phyloP scores from a whole-genome alignment of 2,888 invertebrate genomes.

The Thymelicus lineola region DNA sequence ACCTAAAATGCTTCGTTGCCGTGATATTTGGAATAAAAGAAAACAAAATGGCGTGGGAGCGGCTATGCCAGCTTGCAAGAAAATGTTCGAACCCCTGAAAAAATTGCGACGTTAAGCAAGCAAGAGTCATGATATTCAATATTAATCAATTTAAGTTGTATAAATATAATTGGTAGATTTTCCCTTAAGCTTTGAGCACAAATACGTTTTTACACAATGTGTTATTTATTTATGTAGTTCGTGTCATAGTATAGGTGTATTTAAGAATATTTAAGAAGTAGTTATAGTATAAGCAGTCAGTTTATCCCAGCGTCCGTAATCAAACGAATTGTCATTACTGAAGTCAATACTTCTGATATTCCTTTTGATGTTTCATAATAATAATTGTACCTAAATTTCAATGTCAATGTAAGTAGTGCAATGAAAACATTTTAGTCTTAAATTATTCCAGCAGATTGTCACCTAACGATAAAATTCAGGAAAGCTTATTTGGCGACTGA shows the following conservation, averaged over 20 bases:
- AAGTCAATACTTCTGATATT: background rate
- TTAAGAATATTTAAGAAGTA: conserved; percentile 63
- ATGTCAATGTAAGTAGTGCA: background rate
- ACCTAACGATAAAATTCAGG: conserved; percentile 3
- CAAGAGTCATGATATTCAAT: conserved; percentile 12
- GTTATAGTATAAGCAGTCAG: conserved; percentile 58
- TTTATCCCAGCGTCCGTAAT: conserved; percentile 38
- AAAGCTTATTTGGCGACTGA: background rate
- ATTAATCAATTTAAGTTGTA: conserved; percentile 33
- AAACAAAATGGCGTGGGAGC: no score
- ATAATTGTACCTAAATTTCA: background rate
- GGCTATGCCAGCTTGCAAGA: no score
- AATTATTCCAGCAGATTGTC: background rate
- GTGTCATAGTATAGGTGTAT: conserved; percentile 64
- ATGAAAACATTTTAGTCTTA: background rate
- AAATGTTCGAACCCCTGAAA: background rate
- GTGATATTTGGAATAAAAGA: no score
- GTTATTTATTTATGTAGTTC: conserved; percentile 56
- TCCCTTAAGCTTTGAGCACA: conserved; percentile 57
- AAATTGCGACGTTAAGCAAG: conserved; percentile 7
- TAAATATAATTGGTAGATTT: conserved; percentile 24
- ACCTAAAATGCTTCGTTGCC: no score
- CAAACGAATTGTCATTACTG: conserved; percentile 2
- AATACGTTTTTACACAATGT: conserved; percentile 55
- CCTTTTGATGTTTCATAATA: conserved; percentile 3